Evolutionary conservation across 2,113 vertebrate genomes (phyloP).

Genomic region (Mungos mungo): DNA sequence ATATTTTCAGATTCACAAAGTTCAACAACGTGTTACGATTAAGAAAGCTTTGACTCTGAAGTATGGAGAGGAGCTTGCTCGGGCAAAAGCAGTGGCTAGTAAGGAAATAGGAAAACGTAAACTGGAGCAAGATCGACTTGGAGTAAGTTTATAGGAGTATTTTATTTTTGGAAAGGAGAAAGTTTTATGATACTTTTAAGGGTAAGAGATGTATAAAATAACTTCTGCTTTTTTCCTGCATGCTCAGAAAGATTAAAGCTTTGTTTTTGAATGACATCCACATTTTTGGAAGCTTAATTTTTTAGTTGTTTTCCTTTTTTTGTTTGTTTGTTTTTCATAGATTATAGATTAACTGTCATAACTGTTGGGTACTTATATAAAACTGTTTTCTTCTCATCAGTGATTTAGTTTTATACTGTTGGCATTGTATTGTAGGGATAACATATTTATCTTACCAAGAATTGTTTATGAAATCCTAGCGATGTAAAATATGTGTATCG

Average conservation of each 20-base stretch:
- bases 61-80: slow-evolving; percentile 91
- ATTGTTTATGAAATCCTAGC: slow-evolving; percentile 41
- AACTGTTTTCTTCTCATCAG: background rate
- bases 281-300: slow-evolving; percentile 55
- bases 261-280: slow-evolving; percentile 37
- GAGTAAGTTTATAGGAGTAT: slow-evolving; percentile 84
- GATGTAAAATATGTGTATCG: slow-evolving; percentile 43
- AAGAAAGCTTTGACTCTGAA: slow-evolving; percentile 90
- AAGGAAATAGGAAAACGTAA: slow-evolving; percentile 89
- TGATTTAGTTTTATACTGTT: slow-evolving; percentile 21
- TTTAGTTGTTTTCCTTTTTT: background rate
- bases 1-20: slow-evolving; percentile 90
- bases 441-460: slow-evolving; percentile 18
- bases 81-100: slow-evolving; percentile 88
- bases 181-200: slow-evolving; percentile 12
- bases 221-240: background rate
- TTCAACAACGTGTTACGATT: slow-evolving; percentile 92
- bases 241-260: slow-evolving; percentile 15
- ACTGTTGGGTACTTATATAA: background rate
- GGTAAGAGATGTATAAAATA: slow-evolving; percentile 26
- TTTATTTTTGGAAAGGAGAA: background rate
- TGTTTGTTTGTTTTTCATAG: background rate
- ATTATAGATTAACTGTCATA: slow-evolving; percentile 35
- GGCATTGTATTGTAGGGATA: background rate
- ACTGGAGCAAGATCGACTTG: slow-evolving; percentile 81